Conservation (phyloP, 1,140 invertebrate genomes). For the Uloborus diversus region DNA sequence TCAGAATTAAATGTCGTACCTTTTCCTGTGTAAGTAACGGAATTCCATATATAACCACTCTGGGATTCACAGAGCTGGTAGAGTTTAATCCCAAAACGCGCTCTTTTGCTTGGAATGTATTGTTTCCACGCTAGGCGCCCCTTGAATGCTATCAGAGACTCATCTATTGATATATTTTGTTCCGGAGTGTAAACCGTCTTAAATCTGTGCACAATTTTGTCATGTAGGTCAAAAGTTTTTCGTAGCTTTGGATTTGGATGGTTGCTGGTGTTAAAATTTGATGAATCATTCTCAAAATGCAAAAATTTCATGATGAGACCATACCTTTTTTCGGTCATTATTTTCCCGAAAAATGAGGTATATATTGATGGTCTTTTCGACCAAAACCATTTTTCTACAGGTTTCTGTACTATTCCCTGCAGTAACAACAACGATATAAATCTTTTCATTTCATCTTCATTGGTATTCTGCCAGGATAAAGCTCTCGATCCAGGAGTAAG, state of each 20-base stretch:
- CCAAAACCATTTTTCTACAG: neutral
- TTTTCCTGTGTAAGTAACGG: neutral
- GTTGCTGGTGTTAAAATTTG: too few species aligned
- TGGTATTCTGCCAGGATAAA: constrained; percentile 4
- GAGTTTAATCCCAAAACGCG: neutral
- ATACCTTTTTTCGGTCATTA: constrained; percentile 5
- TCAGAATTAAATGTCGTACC: neutral
- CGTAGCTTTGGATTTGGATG: constrained; percentile 17
- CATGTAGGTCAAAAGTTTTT: constrained; percentile 6
- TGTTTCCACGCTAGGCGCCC: constrained; percentile 8
- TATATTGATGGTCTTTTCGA: constrained; percentile 14
- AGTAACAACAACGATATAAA: constrained; percentile 14
- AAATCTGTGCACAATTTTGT: constrained; percentile 15
- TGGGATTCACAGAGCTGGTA: neutral
- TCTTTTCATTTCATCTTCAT: constrained; percentile 9
- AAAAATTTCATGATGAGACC: constrained; percentile 20
- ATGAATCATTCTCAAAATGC: constrained; percentile 14
- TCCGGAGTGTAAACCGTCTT: constrained; percentile 17
- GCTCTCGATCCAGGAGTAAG: neutral
- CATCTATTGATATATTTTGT: constrained; percentile 15
- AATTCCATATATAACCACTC: neutral
- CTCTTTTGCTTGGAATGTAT: constrained; percentile 14
- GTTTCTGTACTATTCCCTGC: constrained; percentile 6
- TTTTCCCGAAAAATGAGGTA: neutral
- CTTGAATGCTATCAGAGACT: neutral